Evolutionary conservation across 2,113 vertebrate species (phyloP).

Genomic region (Hippopotamus amphibius): DNA sequence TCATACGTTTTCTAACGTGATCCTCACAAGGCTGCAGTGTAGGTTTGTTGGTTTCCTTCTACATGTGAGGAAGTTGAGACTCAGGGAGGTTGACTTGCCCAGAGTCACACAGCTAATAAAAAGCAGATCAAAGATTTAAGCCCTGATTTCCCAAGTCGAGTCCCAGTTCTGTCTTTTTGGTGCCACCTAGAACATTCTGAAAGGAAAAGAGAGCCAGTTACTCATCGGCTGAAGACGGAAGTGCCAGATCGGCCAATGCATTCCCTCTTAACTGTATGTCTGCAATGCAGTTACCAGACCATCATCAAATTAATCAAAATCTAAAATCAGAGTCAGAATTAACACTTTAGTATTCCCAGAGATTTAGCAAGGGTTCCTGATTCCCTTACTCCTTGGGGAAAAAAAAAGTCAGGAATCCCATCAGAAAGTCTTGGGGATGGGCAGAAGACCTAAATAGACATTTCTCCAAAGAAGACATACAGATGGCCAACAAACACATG

Average conservation of each 20-base stretch:
- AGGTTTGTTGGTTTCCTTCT: conserved; percentile 38
- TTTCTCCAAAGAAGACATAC: too few species aligned
- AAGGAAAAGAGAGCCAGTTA: background rate
- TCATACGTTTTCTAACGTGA: background rate
- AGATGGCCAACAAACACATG: too few species aligned
- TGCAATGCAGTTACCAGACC: background rate
- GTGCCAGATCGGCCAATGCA: background rate
- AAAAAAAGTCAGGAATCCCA: background rate
- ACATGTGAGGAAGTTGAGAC: background rate
- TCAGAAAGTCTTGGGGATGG: too few species aligned
- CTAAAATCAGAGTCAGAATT: conserved; percentile 37
- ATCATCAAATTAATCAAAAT: conserved; percentile 15
- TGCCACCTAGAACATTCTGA: background rate
- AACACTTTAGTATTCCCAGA: background rate
- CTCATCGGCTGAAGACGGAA: background rate
- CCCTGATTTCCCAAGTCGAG: background rate
- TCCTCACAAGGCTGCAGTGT: background rate
- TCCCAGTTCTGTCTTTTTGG: background rate
- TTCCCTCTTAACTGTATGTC: background rate
- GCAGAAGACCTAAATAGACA: too few species aligned
- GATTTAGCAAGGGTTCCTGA: background rate
- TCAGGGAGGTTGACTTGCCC: background rate
- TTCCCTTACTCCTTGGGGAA: fast-evolving
- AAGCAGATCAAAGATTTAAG: background rate
- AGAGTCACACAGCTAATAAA: background rate